Percentiles rank a stretch among this genome's conserved stretches.
Evolutionary conservation across 92 coral and sea anemone species (phyloP).

Genomic region (Galaxea fascicularis): DNA sequence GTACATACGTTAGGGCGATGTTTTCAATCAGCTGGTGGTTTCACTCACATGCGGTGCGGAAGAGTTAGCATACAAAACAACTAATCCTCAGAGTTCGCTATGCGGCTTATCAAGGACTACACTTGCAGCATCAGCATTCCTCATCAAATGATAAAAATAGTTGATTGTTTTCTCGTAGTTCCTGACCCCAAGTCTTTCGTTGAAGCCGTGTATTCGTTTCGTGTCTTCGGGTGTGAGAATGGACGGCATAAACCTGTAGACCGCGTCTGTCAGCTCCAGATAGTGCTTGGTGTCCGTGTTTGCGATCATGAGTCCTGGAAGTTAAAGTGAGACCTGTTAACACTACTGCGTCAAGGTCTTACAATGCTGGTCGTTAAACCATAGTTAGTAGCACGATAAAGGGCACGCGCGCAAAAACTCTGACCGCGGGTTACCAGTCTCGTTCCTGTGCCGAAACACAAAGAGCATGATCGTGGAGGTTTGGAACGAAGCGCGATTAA

Average conservation of each 20-base stretch:
- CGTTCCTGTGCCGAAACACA: too few species aligned
- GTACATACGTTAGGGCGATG: not conserved
- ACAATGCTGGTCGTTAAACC: too few species aligned
- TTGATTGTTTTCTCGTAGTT: slow-evolving; percentile 92
- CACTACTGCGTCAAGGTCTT: too few species aligned
- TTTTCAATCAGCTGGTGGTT: not conserved
- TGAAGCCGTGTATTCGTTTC: slow-evolving; percentile 83
- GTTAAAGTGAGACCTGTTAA: not conserved
- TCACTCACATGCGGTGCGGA: too few species aligned
- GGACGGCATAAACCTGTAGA: slow-evolving; percentile 93
- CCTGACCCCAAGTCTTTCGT: slow-evolving; percentile 87
- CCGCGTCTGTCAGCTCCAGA: slow-evolving; percentile 75
- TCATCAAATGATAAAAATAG: slow-evolving; percentile 87
- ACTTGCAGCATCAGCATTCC: slow-evolving; percentile 73
- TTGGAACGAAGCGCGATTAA: too few species aligned
- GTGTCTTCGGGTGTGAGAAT: slow-evolving; percentile 71
- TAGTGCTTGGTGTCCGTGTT: slow-evolving; percentile 90
- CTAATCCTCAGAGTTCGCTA: slow-evolving; percentile 23
- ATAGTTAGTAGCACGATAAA: too few species aligned
- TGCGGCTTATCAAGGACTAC: slow-evolving; percentile 21
- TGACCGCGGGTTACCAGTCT: too few species aligned
- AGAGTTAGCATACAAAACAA: too few species aligned
- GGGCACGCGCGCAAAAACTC: too few species aligned
- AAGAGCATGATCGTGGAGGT: too few species aligned
- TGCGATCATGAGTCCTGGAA: slow-evolving; percentile 80